Evolutionary conservation across 2,113 vertebrate species (phyloP).

Genomic region (Phocoena phocoena): DNA sequence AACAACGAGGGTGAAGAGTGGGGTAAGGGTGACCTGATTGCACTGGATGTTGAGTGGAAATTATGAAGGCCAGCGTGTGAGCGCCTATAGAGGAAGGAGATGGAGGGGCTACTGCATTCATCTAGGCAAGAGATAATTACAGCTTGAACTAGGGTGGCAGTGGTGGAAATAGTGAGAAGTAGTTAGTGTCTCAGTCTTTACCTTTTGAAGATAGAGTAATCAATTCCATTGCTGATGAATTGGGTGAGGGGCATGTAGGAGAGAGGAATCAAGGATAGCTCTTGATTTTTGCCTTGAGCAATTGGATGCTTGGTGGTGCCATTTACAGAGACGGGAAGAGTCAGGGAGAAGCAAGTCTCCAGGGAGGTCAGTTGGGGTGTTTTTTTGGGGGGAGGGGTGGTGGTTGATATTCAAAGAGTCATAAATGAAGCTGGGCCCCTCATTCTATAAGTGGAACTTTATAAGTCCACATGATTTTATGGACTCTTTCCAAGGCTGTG

Average conservation of each 20-base stretch:
- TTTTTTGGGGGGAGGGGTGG: not conserved
- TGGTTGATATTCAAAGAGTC: not conserved
- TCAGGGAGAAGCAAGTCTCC: not conserved
- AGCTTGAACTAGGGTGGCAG: not conserved
- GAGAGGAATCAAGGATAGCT: not conserved
- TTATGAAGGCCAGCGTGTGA: not conserved
- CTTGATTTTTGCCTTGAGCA: not conserved
- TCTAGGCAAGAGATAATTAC: not conserved
- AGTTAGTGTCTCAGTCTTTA: not conserved
- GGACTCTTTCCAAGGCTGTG: not conserved
- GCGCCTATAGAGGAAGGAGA: not conserved
- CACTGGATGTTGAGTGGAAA: not conserved
- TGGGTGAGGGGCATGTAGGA: not conserved
- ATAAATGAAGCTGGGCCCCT: not conserved
- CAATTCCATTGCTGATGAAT: not conserved
- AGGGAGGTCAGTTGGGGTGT: not conserved
- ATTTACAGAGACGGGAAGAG: not conserved
- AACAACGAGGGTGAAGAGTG: not conserved
- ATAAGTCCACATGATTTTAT: not conserved
- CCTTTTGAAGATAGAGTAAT: not conserved
- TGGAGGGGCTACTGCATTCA: not conserved
- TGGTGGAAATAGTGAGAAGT: not conserved
- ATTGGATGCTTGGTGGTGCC: not conserved
- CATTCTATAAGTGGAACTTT: not conserved
- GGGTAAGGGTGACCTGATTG: not conserved